These are phyloP conservation scores for Invenusta paracnida DNA, from an alignment of 2,888 invertebrate genomes.

Conservation along the genomic window DNA sequence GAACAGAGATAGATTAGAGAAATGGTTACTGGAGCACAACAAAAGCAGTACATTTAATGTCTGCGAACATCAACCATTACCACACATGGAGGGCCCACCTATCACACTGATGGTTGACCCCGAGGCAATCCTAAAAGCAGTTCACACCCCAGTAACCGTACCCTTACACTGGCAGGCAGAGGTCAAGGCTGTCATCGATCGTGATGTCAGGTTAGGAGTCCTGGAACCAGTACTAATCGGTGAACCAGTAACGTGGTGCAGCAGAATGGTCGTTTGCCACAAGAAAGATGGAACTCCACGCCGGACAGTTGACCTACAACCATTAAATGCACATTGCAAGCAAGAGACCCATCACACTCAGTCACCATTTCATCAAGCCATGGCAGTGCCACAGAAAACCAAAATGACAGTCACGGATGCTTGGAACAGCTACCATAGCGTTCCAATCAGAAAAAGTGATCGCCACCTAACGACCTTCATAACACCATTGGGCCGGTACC, in stretches of 20 bases:
- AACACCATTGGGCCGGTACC: slow-evolving; percentile 6
- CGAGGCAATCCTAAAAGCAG: slow-evolving; percentile 47
- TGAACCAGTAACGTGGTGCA: slow-evolving; percentile 49
- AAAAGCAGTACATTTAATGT: slow-evolving; percentile 50
- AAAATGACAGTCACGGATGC: background rate
- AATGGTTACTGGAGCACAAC: slow-evolving; percentile 48
- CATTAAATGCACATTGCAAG: slow-evolving; percentile 1
- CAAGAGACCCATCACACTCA: slow-evolving; percentile 39
- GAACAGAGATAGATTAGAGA: background rate
- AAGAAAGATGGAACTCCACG: slow-evolving; percentile 45
- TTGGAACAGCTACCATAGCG: slow-evolving; percentile 33
- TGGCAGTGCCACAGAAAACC: background rate
- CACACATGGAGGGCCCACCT: slow-evolving; percentile 47
- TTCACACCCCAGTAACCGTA: slow-evolving; percentile 49
- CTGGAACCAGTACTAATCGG: slow-evolving; percentile 48
- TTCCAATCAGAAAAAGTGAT: slow-evolving; percentile 40
- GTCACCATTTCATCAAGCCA: slow-evolving; percentile 35
- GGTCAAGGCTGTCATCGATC: slow-evolving; percentile 49
- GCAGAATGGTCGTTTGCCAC: slow-evolving; percentile 47
- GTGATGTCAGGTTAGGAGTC: slow-evolving; percentile 48
- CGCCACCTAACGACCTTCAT: slow-evolving; percentile 48
- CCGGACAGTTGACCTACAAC: slow-evolving; percentile 46
- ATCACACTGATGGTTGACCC: slow-evolving; percentile 49
- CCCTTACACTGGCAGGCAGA: slow-evolving; percentile 50
- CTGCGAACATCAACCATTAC: slow-evolving; percentile 49